Base-by-base conservation (phyloP, 2,888 invertebrate genomes). In the Lycia hirtaria region DNA sequence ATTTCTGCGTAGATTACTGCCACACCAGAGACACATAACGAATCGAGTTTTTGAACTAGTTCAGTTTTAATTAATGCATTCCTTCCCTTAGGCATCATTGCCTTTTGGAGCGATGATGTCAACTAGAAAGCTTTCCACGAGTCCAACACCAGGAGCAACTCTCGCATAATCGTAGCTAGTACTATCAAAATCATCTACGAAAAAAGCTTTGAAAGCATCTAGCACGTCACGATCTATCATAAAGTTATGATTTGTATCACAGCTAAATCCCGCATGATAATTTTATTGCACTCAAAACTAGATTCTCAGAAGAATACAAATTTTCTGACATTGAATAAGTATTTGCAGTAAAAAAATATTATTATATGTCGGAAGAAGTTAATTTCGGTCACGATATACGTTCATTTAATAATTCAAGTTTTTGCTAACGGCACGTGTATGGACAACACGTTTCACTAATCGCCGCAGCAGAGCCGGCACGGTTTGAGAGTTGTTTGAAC, bases 1-100 rank as follows among this genome's bases (percentile, higher is more conserved):
- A 66, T 60, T 60, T 48, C 62, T 52, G 38, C 55, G 49, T n/a
- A n/a, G n/a, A 61, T 56, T 59, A 51, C 56, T 60, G 56, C 44
- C 41, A 60, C 60, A n/a, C n/a, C n/a, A 51, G 44, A 60, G 54
- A 54, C 33, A 40, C 7, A 28, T 9, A 15, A 15, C 22, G 9
- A 33, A 50, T 49, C 10, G 30, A 47, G n/a, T 24, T 43, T 35
- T 35, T 33, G 14, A 55, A 26, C 24, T 32, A 24, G 24, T 9
- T 10, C 33, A 20, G 15, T 38, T 28, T 44, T 44, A 58, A 53
- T 49, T 44, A 15, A 9, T 44, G 52, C 47, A 57, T 57, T 47
- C 52, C 33, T 45, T 24, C 41, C 22, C 26, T 33, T 10, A 2
- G 5, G 41, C 14, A 50, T 38, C 38, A 50, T 17, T 40, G 50